Base-by-base conservation (phyloP, 2,888 invertebrate species). In the Athetis lepigone region DNA sequence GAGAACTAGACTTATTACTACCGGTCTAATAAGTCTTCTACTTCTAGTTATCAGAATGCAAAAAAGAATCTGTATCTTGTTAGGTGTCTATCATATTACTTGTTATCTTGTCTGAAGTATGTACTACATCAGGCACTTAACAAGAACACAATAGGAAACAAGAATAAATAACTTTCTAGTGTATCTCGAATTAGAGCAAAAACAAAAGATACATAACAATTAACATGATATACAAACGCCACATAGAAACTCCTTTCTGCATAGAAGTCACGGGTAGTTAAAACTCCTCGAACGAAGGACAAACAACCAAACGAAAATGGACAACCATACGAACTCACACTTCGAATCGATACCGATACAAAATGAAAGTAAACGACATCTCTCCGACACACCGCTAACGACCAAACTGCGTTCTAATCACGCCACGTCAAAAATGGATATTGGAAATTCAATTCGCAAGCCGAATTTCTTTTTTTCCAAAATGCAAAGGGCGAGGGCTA, bases 371-470 rank as follows among this genome's bases (percentile, higher is more conserved):
- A 84, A 82, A 88, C 82, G 83, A 86, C 80, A 83, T 79, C 80
- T 61, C 54, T 80, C 77, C 81, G 75, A 86, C 83, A 86, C 85
- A 84, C 85, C 85, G 91, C 89, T 94, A 94, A 95, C 94, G 91
- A 93, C 88, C 89, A 90, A 93, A 91, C 93, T 92, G 94, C 89
- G 93, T 93, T 93, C 94, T 94, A 95, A 95, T 95, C 95, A 94
- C 88, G 91, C 87, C 88, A 91, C 90, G 95, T 95, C 95, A 95
- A 92, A 94, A 94, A 92, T 94, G 93, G 92, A 94, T 94, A 94
- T 93, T 89, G 92, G 84, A 93, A 94, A 94, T 94, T 94, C 92
- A 93, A 94, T 93, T 91, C 89, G 85, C 85, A 85, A 87, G 86
- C 88, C 50, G 81, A 80, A 68, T 86, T 90, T 88, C 87, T 90